Evolutionary conservation across 2,888 invertebrate species (phyloP).

Genomic region (Drosophila phalerata): DNA sequence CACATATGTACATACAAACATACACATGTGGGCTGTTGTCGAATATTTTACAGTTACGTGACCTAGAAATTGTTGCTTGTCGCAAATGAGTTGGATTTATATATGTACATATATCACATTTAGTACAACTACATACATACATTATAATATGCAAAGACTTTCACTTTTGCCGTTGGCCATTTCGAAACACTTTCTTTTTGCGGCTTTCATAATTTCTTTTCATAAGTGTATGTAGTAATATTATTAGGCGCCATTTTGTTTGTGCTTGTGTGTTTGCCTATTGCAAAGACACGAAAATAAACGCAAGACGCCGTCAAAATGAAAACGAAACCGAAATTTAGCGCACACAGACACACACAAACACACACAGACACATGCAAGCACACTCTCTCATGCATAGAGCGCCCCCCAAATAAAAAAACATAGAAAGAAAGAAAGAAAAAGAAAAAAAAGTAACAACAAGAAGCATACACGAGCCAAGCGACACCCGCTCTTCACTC

Average conservation of each 20-base stretch:
- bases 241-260: constrained; percentile 76
- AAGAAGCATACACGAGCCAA: constrained; percentile 44
- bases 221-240: constrained; percentile 60
- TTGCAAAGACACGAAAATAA: constrained; percentile 79
- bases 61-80: constrained; percentile 49
- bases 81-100: constrained; percentile 39
- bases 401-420: constrained; percentile 45
- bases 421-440: too few relatives aligned
- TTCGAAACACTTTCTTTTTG: constrained; percentile 79
- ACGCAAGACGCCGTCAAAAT: constrained; percentile 77
- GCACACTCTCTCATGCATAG: constrained; percentile 37
- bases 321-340: constrained; percentile 84
- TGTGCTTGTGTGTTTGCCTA: constrained; percentile 53
- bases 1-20: neutral
- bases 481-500: constrained; percentile 22
- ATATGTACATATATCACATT: constrained; percentile 15
- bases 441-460: constrained; percentile 28
- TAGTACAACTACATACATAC: neutral
- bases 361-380: constrained; percentile 30
- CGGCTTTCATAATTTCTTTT: constrained; percentile 80
- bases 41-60: constrained; percentile 63
- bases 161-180: constrained; percentile 70
- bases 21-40: constrained; percentile 39
- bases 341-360: constrained; percentile 57
- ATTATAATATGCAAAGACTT: constrained; percentile 54